Base-by-base conservation (phyloP, 2,888 invertebrate species). In the Polydrusus cervinus region DNA sequence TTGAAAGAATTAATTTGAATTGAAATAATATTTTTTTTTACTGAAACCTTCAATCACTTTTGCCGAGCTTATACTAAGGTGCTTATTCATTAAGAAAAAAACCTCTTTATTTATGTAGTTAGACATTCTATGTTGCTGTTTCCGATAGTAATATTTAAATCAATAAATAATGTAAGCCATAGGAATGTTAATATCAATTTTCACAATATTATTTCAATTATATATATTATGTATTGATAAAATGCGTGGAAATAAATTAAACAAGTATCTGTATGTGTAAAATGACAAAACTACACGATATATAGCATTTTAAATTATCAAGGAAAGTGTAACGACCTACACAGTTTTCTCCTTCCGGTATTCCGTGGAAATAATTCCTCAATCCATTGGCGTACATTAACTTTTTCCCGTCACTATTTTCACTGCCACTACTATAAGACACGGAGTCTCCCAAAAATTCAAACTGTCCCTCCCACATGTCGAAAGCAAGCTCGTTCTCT, bases 391-490 rank as follows among this genome's bases (percentile, higher is more conserved):
- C 40, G 49, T 73, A 73, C 49, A 38, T 18, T 7, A 64, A 30
- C 38, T 51, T 43, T 43, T 62, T 53, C 30, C 20, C 38, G 25
- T 20, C 16, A 64, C 16, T 18, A 7, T 51, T 51, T 20, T 61
- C 6, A 8, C 45, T 34, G 13, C 18, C 16, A 34, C 45, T n/a
- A 9, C 65, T 40, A n/a, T 47, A 55, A 3, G n/a, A n/a, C 13
- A 76, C 78, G 6, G 82, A 80, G 25, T 90, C 89, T 53, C 94
- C 94, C 81, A 94, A 91, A 87, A 95, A 94, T 88, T 95, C 94
- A 84, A 95, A 95, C 88, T 95, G 95, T 74, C 95, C 95, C 86
- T 95, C 94, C 95, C 95, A 95, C 92, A 95, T 92, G 85, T 95
- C 95, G 87, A 93, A 94, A 87, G 25, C 51, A 9, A 69, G 40